Evolutionary conservation across 1,140 invertebrate genomes (phyloP).

Genomic region (Alviniconcha marisindica): DNA sequence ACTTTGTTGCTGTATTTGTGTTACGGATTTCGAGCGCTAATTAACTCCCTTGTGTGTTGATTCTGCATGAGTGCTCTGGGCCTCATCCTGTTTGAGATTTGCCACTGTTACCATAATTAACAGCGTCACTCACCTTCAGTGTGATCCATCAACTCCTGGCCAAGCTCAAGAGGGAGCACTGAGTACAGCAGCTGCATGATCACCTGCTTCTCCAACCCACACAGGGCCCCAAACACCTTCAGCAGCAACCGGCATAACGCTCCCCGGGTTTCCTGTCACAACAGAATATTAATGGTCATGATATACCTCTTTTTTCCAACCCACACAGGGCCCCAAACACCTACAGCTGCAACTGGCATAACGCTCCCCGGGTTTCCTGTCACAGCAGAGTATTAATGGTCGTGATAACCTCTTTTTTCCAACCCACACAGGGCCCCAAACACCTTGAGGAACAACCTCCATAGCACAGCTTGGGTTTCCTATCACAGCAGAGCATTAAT

Average conservation of each 20-base stretch:
- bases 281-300: too few relatives aligned
- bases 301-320: too few relatives aligned
- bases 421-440: constrained; percentile 92
- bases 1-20: too few relatives aligned
- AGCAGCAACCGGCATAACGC: constrained; percentile 87
- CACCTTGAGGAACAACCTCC: constrained; percentile 87
- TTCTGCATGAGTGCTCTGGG: too few relatives aligned
- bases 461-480: constrained; percentile 87
- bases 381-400: too few relatives aligned
- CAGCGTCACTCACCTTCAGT: constrained; percentile 57
- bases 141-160: constrained; percentile 78
- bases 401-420: too few relatives aligned
- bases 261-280: constrained; percentile 83
- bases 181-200: constrained; percentile 89
- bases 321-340: constrained; percentile 91
- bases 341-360: constrained; percentile 87
- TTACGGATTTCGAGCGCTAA: too few relatives aligned
- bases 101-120: too few relatives aligned
- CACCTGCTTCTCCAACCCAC: constrained; percentile 86
- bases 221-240: constrained; percentile 91
- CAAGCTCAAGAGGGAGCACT: constrained; percentile 90
- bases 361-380: constrained; percentile 85
- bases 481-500: constrained; percentile 54
- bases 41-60: too few relatives aligned
- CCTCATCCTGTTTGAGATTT: too few relatives aligned